Evolutionary conservation across 1,140 invertebrate genomes (phyloP), one percentile per base, ranked within the genome.

Genomic region (Zaprionus kolodkinae): DNA sequence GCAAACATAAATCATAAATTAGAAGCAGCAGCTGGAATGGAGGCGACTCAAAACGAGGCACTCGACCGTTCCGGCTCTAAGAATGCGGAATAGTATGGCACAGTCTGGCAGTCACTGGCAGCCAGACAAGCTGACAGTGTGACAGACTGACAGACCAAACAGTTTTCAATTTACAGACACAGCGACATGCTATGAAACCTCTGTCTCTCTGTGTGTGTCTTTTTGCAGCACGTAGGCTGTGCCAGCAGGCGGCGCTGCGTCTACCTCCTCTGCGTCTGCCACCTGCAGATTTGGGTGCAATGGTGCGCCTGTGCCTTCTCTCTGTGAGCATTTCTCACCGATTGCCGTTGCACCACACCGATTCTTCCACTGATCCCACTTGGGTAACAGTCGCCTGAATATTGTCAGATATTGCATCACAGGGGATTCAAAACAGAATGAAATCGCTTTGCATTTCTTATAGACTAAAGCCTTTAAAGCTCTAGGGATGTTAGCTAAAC

Each of bases 51-150:
- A 74, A 65, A 36, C 21, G 72, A 59, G 57, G 17, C 45, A 12
- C 45, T 69, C 30, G 13, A 69, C 66, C 61, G 13, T 60, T n/a
- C 21, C 21, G 40, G 38, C 56, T 64, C 45, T 5, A 87, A 79
- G 84, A 88, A 88, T 87, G 84, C 83, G 84, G 84, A 87, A 88
- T 88, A 75, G 69, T 87, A 82, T 82, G 72, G 48, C 78, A 62
- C 52, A 69, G 72, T 67, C 45, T 38, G 43, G 38, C 69, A 40
- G 61, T 48, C 69, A 55, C 21, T 21, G 21, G 27, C 27, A 30
- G 27, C 6, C 1, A 30, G 40, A 25, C 55, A 68, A 30, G 33
- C 33, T 33, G 40, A 10, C 65, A 25, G 52, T 17, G 15, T 50
- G 52, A n/a, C 56, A 43, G 48, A 67, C 73, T 17, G n/a, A 48